Base-by-base conservation (phyloP, 2,113 vertebrate genomes). In the Ceratotherium simum region DNA sequence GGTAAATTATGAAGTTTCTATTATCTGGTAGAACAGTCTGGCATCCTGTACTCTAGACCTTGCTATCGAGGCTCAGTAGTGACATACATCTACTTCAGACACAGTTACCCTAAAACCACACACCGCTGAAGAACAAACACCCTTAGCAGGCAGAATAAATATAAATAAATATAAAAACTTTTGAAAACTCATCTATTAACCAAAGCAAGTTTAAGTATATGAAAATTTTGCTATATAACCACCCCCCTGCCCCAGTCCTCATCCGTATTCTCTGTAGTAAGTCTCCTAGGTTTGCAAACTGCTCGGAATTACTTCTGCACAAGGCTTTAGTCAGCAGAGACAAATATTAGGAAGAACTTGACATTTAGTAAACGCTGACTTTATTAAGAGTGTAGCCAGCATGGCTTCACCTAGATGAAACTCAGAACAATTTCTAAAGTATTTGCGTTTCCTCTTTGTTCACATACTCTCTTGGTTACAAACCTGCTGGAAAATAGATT, bases 401-500 rank as follows among this genome's bases (percentile, higher is more conserved):
- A 23, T 16, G 31, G 39, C 76, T 88, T 80, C 82, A 83, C 31
- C 5, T 23, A 60, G 12, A 78, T 48, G 60, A 86, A 90, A 62
- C 21, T 4, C 56, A 80, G 17, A 81, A 56, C 39, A 8, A 14
- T 93, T 88, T 76, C 76, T 91, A 56, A 92, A 84, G 58, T 92
- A 79, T n/a, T 18, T 97, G 64, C 51, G 17, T 81, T 86, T 96
- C 89, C 80, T 84, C 46, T 89, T 48, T 62, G 39, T 82, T 65
- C 81, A 69, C 5, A 29, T 48, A 54, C n/a, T 87, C 95, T 91
- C 42, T 82, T 78, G 67, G 54, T 88, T 93, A 56, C 29, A 79
- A 83, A 79, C 21, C 60, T 90, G 36, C 18, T 95, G 46, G 95
- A 88, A 73, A 96, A 79, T 0, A 79, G 51, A 78, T 60, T 89